Evolutionary conservation across 2,797 vertebrate species (phyloP), one percentile per base, ranked within the genome.

Genomic region (Thripadectes ignobilis): DNA sequence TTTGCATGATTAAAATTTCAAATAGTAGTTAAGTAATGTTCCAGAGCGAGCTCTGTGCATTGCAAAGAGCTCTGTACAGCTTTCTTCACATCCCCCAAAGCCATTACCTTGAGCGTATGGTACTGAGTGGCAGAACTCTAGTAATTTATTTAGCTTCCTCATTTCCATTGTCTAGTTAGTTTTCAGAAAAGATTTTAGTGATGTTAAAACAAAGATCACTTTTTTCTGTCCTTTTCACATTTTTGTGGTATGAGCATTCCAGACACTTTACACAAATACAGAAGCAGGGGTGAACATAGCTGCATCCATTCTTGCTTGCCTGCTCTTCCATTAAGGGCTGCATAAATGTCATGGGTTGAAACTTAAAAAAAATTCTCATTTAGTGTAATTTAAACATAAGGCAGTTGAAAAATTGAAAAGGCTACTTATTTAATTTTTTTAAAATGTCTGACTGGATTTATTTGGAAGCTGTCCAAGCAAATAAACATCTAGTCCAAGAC

Each of bases 391-490:
- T 43, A 59, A 91, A 54, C 23, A 39, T 77, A 68, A 80, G 14
- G 36, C 65, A 73, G 43, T 24, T 76, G 67, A 80, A 92, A 88
- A 89, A 52, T 34, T 54, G 36, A 59, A 89, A 83, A 48, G 19
- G 61, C 5, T 23, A 10, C 89, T 96, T 92, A 61, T 88, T 85
- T 87, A 77, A 65, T 88, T 3, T 8, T 8, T 41, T 72, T 45
- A 80, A 93, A 51, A 46, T 2, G 11, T 65, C 41, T 85, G 34
- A 19, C 1, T 68, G 54, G 1, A 19, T 85, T 86, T 90, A 51
- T 92, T 88, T 96, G 80, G 65, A 89, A 71, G 16, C 23, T 77
- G 9, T 76, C 49, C 63, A 89, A 61, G 19, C 66, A 86, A 96
- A 79, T 57, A 55, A 77, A 61, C 9, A 7, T 79, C 67, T 92